These are phyloP conservation scores for Phoxinus dragarum DNA, from an alignment of 2,797 vertebrate genomes.

Conservation along the genomic window DNA sequence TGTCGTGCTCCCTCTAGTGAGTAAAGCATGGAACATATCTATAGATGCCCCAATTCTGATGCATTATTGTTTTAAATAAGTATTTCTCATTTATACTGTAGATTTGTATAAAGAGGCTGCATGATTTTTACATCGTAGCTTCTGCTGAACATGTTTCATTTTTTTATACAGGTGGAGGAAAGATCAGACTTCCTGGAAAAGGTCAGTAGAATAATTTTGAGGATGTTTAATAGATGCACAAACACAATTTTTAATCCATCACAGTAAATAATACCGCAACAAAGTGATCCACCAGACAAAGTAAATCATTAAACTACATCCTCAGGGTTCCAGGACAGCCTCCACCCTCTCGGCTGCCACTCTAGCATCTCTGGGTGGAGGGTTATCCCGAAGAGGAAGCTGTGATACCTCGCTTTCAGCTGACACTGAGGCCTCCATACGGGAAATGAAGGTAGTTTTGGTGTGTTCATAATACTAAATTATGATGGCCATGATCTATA, in stretches of 20 bases:
- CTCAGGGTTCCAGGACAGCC: constrained; percentile 85
- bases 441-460: constrained; percentile 89
- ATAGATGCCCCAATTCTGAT: neutral
- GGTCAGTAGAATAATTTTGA: constrained; percentile 70
- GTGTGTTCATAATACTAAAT: neutral
- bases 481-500: neutral
- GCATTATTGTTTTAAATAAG: neutral
- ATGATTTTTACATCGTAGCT: neutral
- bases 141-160: neutral
- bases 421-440: constrained; percentile 91
- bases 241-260: neutral
- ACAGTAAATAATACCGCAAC: neutral
- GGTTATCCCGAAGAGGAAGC: constrained; percentile 89
- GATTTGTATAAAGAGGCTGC: neutral
- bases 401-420: constrained; percentile 90
- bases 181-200: constrained; percentile 88
- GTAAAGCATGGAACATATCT: neutral
- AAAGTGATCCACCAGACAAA: neutral
- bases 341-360: constrained; percentile 90
- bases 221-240: neutral
- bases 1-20: constrained; percentile 37
- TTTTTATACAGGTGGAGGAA: constrained; percentile 87
- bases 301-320: constrained; percentile 20
- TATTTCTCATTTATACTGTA: neutral
- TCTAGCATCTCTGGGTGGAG: constrained; percentile 88